phyloP scores from a whole-genome alignment of 1,140 invertebrate species.

The Zaprionus gabonicus region DNA sequence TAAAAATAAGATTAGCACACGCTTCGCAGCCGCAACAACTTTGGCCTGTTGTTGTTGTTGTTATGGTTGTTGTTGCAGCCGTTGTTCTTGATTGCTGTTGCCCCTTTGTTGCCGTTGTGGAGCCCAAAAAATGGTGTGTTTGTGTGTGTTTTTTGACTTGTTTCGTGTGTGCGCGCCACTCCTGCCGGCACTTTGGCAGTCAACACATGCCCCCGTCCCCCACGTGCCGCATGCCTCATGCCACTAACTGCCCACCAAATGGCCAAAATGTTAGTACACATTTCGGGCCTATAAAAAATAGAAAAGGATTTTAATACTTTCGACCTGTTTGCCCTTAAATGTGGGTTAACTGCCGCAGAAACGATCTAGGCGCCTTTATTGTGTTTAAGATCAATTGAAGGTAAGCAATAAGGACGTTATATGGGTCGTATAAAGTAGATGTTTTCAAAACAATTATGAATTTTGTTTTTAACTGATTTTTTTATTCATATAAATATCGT shows the following conservation, averaged over 20 bases:
- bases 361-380: too few species aligned
- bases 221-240: neutral
- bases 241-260: conserved; percentile 24
- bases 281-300: conserved; percentile 17
- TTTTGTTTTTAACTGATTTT: too few species aligned
- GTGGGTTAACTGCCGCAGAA: conserved; percentile 29
- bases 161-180: conserved; percentile 34
- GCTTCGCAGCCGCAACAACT: conserved; percentile 55
- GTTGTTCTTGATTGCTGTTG: conserved; percentile 26
- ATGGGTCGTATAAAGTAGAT: too few species aligned
- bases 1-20: conserved; percentile 82
- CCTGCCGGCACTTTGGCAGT: conserved; percentile 25
- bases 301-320: conserved; percentile 46
- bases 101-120: conserved; percentile 19
- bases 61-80: conserved; percentile 23
- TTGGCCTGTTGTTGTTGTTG: conserved; percentile 15
- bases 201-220: neutral
- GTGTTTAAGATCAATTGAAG: neutral
- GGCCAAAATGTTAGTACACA: conserved; percentile 50
- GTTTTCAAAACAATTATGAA: too few species aligned
- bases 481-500: too few species aligned
- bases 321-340: conserved; percentile 36
- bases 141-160: conserved; percentile 22
- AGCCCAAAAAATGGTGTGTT: conserved; percentile 21
- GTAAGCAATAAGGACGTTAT: neutral